Evolutionary conservation across 1,140 invertebrate genomes (phyloP).

Genomic region (Polypedilum pembai): DNA sequence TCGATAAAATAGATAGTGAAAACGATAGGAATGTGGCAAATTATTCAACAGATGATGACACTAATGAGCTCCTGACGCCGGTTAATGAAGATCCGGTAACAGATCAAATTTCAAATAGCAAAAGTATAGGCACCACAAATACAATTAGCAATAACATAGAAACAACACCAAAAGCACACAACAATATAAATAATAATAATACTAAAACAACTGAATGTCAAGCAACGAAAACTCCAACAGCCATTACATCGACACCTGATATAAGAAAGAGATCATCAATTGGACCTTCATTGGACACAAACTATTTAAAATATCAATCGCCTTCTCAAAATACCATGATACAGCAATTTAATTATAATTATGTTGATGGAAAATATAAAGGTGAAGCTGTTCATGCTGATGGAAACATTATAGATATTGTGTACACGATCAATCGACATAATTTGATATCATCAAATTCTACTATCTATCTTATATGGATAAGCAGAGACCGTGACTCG

Average conservation of each 20-base stretch:
- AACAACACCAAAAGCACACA: background rate
- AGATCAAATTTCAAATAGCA: background rate
- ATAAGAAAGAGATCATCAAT: background rate
- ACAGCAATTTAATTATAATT: conserved; percentile 5
- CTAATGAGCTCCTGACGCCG: conserved; percentile 29
- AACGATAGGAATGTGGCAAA: conserved; percentile 38
- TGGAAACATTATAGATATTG: conserved; percentile 35
- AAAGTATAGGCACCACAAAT: too few species aligned
- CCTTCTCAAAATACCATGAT: background rate
- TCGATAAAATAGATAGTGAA: background rate
- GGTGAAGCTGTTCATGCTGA: conserved; percentile 37
- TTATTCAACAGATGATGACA: conserved; percentile 31
- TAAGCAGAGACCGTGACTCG: conserved; percentile 46
- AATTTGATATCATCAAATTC: conserved; percentile 33
- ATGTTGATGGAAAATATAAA: conserved; percentile 34
- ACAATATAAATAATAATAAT: background rate
- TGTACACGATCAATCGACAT: conserved; percentile 33
- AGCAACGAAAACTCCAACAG: background rate
- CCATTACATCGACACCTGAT: conserved; percentile 11
- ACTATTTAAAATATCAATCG: background rate
- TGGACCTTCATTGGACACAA: background rate
- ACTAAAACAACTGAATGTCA: background rate
- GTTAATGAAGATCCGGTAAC: conserved; percentile 29
- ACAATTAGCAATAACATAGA: background rate
- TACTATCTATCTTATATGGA: conserved; percentile 48